Evolutionary conservation across 2,888 invertebrate species (phyloP).

Genomic region (Petrophora chlorosata): DNA sequence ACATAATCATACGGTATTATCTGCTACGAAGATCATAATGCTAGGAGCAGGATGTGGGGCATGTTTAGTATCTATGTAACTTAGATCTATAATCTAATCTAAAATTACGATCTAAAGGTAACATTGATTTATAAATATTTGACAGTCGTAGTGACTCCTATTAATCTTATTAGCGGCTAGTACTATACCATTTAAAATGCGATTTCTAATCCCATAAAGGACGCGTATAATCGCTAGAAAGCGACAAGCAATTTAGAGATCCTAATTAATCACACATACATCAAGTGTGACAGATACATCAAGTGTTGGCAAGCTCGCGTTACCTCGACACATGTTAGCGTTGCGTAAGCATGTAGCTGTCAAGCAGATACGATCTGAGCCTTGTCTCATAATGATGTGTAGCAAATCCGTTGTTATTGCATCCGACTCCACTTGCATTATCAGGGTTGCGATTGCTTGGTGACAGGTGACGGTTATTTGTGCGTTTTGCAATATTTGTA

Average conservation of each 20-base stretch:
- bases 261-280: conserved; percentile 30
- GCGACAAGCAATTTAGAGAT: conserved; percentile 25
- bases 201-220: conserved; percentile 15
- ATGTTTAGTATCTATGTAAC: too few relatives aligned
- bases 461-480: conserved; percentile 24
- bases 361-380: conserved; percentile 29
- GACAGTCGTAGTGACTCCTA: neutral
- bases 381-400: conserved; percentile 38
- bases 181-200: neutral
- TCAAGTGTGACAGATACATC: conserved; percentile 6
- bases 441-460: conserved; percentile 24
- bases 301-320: conserved; percentile 13
- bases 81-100: too few relatives aligned
- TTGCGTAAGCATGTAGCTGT: conserved; percentile 25
- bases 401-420: conserved; percentile 36
- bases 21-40: too few relatives aligned
- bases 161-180: neutral
- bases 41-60: too few relatives aligned
- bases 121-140: too few relatives aligned
- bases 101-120: too few relatives aligned
- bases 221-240: conserved; percentile 16
- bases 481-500: conserved; percentile 32
- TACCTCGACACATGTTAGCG: conserved; percentile 26
- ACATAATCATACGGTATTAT: too few relatives aligned
- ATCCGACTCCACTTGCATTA: conserved; percentile 32